Percentiles rank a stretch among this genome's conserved stretches.
Conservation (phyloP, 2,888 invertebrate genomes). For the Philonicus albiceps region DNA sequence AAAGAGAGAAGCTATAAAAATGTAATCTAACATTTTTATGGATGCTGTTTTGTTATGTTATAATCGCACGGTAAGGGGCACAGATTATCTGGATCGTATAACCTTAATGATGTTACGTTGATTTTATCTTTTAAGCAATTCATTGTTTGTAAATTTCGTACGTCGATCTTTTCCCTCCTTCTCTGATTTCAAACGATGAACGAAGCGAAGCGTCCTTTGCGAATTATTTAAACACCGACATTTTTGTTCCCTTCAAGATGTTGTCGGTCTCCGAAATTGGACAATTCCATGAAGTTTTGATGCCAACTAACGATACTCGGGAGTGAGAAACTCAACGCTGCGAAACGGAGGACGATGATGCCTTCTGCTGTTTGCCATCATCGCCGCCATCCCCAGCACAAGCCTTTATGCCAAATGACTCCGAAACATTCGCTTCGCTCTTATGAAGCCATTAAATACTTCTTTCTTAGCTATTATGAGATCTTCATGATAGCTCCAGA, state of each 20-base stretch:
- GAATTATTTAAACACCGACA: constrained; percentile 7
- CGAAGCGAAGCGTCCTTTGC: background rate
- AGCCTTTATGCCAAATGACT: constrained; percentile 30
- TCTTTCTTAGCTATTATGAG: constrained; percentile 34
- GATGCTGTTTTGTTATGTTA: background rate
- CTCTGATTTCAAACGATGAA: background rate
- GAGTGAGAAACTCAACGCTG: constrained; percentile 18
- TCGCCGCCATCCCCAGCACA: background rate
- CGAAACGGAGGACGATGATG: background rate
- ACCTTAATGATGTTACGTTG: background rate
- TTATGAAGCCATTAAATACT: constrained; percentile 37
- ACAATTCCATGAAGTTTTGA: constrained; percentile 35
- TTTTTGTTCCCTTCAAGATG: background rate
- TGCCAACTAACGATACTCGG: constrained; percentile 39
- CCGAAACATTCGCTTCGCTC: constrained; percentile 23
- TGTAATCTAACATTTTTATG: background rate
- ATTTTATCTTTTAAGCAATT: background rate
- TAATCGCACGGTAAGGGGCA: background rate
- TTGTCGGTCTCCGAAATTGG: background rate
- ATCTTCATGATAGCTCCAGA: background rate
- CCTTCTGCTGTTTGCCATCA: constrained; percentile 9
- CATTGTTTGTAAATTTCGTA: background rate
- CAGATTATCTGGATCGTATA: background rate
- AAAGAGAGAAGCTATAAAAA: background rate
- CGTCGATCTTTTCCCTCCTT: background rate